Conservation (phyloP, 1,140 invertebrate genomes). For the Camponotus pennsylvanicus region DNA sequence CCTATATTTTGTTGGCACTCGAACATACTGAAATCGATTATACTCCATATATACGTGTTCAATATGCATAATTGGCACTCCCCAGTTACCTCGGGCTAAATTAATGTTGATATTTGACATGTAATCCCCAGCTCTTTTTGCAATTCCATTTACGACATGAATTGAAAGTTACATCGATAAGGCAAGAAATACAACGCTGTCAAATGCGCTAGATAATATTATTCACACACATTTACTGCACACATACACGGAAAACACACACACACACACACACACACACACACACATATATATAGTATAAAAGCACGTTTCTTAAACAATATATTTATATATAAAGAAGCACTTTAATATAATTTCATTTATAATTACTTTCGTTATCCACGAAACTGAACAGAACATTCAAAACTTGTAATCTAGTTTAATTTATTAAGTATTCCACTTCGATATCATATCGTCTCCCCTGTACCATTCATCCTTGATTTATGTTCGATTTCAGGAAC, state of each 20-base stretch:
- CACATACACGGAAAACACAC: too few relatives aligned
- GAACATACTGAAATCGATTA: constrained; percentile 48
- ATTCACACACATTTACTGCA: background rate
- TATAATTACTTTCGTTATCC: background rate
- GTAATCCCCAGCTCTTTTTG: constrained; percentile 19
- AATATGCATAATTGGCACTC: constrained; percentile 57
- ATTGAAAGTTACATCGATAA: constrained; percentile 11
- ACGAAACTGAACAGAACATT: background rate
- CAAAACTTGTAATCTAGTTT: constrained; percentile 5
- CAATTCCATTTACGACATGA: constrained; percentile 35
- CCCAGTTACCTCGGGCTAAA: constrained; percentile 25
- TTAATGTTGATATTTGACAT: constrained; percentile 55
- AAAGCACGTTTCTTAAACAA: background rate
- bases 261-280: background rate
- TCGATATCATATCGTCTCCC: constrained; percentile 25
- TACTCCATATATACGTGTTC: constrained; percentile 25
- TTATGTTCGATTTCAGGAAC: constrained; percentile 34
- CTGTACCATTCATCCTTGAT: constrained; percentile 42
- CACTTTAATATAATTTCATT: background rate
- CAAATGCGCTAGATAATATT: background rate
- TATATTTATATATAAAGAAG: background rate
- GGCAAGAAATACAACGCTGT: background rate
- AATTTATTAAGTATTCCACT: constrained; percentile 44
- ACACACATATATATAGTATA: background rate
- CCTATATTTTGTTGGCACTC: constrained; percentile 11